Evolutionary conservation across 2,888 invertebrate species (phyloP), one percentile per base, ranked within the genome.

Genomic region (Sthenelais limicola): DNA sequence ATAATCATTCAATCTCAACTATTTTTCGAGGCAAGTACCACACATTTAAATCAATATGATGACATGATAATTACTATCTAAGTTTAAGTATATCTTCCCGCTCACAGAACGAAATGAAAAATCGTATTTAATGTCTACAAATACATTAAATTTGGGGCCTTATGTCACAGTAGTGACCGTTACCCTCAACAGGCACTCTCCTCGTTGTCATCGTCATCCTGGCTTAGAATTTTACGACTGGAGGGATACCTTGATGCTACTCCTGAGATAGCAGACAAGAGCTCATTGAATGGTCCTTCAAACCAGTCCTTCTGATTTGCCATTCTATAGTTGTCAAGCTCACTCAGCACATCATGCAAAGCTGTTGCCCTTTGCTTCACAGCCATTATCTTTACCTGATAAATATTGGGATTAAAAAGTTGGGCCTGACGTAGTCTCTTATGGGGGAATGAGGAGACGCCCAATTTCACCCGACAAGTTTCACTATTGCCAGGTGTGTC

Each of bases 321-420:
- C 7, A 76, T 49, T 7, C 51, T n/a, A 30, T 52, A 72, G 18
- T 7, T n/a, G 2, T 67, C 18, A 33, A 76, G 69, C 28, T 56
- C n/a, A 12, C 26, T 30, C 15, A 28, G 28, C 3, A 71, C 54
- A 5, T 71, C 68, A 51, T 49, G n/a, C 35, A 75, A 24, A 21
- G 73, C 74, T 3, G n/a, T 21, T n/a, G 35, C n/a, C 4, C 72
- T 48, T 21, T 66, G 49, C 24, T 43, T 72, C 7, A 76, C 73
- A 9, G 73, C 58, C 30, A 73, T 67, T 3, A 69, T 51, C 15
- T 47, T 38, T 26, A 72, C 72, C 49, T 74, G 68, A 30, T 56
- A 62, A 38, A 77, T 67, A 47, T 71, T 73, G 9, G 74, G 54
- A 74, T 77, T 77, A 67, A 72, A 72, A 15, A 68, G 33, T 21